Conservation (phyloP, 2,888 invertebrate species). For the Pimpla rufipes region DNA sequence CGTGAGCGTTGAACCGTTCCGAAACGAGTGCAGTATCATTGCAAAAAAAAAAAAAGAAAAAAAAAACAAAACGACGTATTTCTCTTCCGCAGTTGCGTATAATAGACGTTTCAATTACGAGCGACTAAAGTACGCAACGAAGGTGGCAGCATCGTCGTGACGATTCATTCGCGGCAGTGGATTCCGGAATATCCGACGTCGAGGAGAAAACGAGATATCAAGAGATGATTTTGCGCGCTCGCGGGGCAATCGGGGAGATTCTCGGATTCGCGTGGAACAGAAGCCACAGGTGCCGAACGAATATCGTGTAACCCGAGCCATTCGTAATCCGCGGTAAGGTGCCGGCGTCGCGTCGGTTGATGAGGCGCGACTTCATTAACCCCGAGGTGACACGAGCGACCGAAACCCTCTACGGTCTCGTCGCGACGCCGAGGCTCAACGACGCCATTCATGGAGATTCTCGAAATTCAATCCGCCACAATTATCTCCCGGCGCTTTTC, state of each 20-base stretch:
- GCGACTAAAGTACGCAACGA: neutral
- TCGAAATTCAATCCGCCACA: constrained; percentile 55
- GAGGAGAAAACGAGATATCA: neutral
- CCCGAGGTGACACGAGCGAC: constrained; percentile 68
- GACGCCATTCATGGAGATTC: constrained; percentile 47
- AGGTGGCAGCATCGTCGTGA: neutral
- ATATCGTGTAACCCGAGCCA: constrained; percentile 56
- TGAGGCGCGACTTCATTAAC: constrained; percentile 77
- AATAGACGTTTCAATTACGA: neutral
- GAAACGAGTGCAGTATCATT: neutral
- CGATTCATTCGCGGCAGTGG: neutral
- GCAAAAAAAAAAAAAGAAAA: neutral
- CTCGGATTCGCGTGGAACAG: constrained; percentile 23
- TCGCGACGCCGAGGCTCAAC: constrained; percentile 21
- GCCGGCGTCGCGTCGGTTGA: constrained; percentile 70
- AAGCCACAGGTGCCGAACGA: constrained; percentile 67
- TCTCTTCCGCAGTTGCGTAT: neutral
- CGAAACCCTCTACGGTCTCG: constrained; percentile 38
- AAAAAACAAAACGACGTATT: too few relatives aligned
- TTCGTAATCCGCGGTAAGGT: constrained; percentile 41
- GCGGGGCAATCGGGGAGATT: neutral
- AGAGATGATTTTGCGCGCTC: constrained; percentile 3
- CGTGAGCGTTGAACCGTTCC: neutral
- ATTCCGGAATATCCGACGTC: neutral
- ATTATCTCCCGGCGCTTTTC: constrained; percentile 49